These are phyloP conservation scores for Perca fluviatilis DNA, from an alignment of 2,113 vertebrate species.

Conservation along the genomic window DNA sequence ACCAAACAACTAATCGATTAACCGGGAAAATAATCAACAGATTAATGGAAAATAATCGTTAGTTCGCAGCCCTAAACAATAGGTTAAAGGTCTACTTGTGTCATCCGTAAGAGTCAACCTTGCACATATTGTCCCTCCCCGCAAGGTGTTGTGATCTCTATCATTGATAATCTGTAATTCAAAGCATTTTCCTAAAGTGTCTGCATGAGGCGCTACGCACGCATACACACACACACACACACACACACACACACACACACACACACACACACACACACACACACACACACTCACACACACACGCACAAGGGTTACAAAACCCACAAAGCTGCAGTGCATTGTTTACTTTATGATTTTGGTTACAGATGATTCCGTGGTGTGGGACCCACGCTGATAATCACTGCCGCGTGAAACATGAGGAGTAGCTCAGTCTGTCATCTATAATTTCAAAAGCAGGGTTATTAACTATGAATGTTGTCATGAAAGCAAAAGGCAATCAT, in stretches of 20 bases:
- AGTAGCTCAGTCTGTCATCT: slow-evolving; percentile 20
- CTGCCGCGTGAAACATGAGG: slow-evolving; percentile 1
- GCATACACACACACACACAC: too few species aligned
- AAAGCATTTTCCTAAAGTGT: not conserved
- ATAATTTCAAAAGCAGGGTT: slow-evolving; percentile 44
- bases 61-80: not conserved
- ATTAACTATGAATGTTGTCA: slow-evolving; percentile 41
- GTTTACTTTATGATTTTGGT: slow-evolving; percentile 29
- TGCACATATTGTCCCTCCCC: not conserved
- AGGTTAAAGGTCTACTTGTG: not conserved
- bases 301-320: slow-evolving; percentile 12
- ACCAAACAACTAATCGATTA: too few species aligned
- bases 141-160: not conserved
- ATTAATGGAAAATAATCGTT: too few species aligned
- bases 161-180: slow-evolving; percentile 19
- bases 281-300: not conserved
- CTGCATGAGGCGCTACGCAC: too few species aligned
- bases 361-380: slow-evolving; percentile 13
- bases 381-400: slow-evolving; percentile 18
- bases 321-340: slow-evolving; percentile 4
- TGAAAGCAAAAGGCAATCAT: slow-evolving; percentile 37
- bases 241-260: too few species aligned
- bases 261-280: not conserved
- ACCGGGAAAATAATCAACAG: too few species aligned
- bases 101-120: slow-evolving; percentile 1